Conservation (phyloP, 2,113 vertebrate species). For the Varanus komodoensis region DNA sequence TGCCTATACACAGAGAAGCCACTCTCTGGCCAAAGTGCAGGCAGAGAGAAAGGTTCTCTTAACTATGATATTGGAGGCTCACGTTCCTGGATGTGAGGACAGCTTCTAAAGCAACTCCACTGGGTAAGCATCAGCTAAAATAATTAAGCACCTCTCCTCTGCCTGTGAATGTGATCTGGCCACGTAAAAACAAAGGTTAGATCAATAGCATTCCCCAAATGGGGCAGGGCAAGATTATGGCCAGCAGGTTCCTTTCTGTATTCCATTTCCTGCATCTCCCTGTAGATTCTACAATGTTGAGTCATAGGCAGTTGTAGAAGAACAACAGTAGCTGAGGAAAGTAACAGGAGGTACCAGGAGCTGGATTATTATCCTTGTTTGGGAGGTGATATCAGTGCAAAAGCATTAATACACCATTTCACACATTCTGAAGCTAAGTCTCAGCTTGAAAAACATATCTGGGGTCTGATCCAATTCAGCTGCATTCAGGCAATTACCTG, state of each 20-base stretch:
- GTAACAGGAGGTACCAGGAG: neutral
- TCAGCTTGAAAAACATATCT: neutral
- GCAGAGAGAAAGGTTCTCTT: neutral
- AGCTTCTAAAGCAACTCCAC: neutral
- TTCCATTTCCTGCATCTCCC: neutral
- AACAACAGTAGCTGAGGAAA: neutral
- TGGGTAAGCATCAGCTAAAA: neutral
- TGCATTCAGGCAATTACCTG: neutral
- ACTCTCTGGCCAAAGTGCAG: neutral
- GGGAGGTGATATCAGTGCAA: neutral
- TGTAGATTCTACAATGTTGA: neutral
- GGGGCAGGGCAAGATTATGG: neutral
- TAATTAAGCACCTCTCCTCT: neutral
- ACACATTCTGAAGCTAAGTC: neutral
- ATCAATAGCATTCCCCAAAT: neutral
- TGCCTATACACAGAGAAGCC: neutral
- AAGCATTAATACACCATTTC: neutral
- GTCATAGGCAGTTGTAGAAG: neutral
- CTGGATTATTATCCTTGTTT: neutral
- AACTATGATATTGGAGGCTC: neutral
- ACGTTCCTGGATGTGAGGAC: neutral
- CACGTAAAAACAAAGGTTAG: neutral
- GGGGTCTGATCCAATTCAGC: neutral
- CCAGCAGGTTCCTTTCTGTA: neutral
- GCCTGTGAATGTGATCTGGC: neutral